Percentiles rank a stretch among this genome's conserved stretches.
These are phyloP conservation scores for Arenaria interpres DNA, from an alignment of 2,113 vertebrate species.

Conservation along the genomic window DNA sequence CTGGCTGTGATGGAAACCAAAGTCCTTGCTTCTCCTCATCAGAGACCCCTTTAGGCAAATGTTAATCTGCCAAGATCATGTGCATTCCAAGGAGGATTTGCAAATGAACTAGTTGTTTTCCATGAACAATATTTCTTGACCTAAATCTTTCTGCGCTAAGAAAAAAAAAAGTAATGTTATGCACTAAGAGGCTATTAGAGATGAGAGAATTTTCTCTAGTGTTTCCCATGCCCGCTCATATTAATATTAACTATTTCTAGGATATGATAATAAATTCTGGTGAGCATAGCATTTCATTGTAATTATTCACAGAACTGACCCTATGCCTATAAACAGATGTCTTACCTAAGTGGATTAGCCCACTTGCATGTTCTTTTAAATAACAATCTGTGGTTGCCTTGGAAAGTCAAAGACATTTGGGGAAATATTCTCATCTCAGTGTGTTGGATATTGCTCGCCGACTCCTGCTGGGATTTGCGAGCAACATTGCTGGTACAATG, in stretches of 20 bases:
- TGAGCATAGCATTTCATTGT: neutral
- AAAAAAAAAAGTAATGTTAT: neutral
- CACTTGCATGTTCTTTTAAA: neutral
- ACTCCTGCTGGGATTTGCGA: neutral
- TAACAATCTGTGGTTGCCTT: neutral
- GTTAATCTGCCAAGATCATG: constrained; percentile 52
- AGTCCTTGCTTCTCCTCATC: constrained; percentile 34
- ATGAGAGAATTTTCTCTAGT: neutral
- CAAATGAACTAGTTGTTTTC: constrained; percentile 27
- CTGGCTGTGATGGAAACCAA: neutral
- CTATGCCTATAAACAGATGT: neutral
- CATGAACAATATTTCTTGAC: neutral
- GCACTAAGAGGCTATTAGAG: neutral
- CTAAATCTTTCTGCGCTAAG: neutral
- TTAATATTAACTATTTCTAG: neutral
- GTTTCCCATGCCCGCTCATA: neutral
- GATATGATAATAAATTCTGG: neutral
- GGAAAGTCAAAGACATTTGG: neutral
- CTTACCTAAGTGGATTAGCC: neutral
- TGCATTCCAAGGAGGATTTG: constrained; percentile 31
- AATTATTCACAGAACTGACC: neutral
- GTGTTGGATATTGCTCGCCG: neutral
- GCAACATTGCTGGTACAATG: neutral
- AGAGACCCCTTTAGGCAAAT: constrained; percentile 48
- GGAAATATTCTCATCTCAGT: neutral